Evolutionary conservation across 2,888 invertebrate genomes (phyloP), one percentile per base, ranked within the genome.

Genomic region (Sarcophaga variegata): DNA sequence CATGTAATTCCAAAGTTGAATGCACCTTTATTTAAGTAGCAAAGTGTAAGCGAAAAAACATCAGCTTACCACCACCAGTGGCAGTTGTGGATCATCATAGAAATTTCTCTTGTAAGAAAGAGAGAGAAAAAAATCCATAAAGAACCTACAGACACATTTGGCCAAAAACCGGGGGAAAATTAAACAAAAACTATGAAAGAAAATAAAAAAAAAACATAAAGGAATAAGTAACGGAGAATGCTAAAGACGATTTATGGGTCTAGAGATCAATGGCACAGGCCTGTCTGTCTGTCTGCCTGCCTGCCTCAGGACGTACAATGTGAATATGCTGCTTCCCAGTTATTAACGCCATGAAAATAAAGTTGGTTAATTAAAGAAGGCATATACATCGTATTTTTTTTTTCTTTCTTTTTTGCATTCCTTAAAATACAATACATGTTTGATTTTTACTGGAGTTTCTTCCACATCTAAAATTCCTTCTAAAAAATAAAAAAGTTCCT

Each of bases 251-350:
- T 83, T 86, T 80, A 86, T 83, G 62, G 76, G 80, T 83, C 83
- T 83, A 67, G 80, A 86, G 86, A 86, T 86, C 83, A 86, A 86
- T 82, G 83, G 83, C 80, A 86, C 69, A 80, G 27, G 54, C 63
- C 67, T 76, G 63, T 49, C 45, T 63, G 37, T 37, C 37, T 37
- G 27, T 27, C 37, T 37, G 37, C 8, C 8, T 6, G 37, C 37
- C 37, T 37, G 37, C 37, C 37, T 37, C 8, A 8, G 37, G 37
- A 37, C 37, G 10, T 37, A 37, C 37, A 37, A 37, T 37, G 3
- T 10, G 8, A 37, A 37, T 8, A 37, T 37, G 37, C 37, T 8
- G 37, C 37, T 8, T 37, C 8, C 10, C 10, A 37, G 37, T 10
- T 37, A 37, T 37, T 37, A 37, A 37, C 37, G 37, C 37, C 37